Conservation (phyloP, 2,113 vertebrate genomes). For the Eptatretus burgeri region DNA sequence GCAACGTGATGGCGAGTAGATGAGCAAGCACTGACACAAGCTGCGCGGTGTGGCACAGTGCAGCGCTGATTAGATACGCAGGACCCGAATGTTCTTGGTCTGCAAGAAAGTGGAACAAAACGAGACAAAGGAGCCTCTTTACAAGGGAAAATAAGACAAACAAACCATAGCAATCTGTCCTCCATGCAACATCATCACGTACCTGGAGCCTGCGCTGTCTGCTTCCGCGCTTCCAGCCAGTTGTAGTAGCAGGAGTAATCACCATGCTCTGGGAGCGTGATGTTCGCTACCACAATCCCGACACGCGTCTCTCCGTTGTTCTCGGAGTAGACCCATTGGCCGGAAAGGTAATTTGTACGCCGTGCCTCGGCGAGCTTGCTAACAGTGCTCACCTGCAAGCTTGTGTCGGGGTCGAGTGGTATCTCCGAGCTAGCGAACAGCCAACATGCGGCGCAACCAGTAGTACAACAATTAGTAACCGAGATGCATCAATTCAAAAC, state of each 20-base stretch:
- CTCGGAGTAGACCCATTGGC: conserved; percentile 85
- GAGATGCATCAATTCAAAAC: too few species aligned
- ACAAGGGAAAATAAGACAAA: too few species aligned
- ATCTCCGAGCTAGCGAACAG: background rate
- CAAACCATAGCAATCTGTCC: too few species aligned
- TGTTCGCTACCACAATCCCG: conserved; percentile 51
- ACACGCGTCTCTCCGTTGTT: conserved; percentile 91
- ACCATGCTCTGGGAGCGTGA: conserved; percentile 59
- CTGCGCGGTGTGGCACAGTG: conserved; percentile 71
- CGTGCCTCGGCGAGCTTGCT: conserved; percentile 74
- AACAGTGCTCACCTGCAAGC: conserved; percentile 77
- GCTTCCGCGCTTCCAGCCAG: conserved; percentile 51
- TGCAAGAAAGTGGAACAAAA: conserved; percentile 12
- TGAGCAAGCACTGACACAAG: conserved; percentile 64
- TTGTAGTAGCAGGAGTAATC: conserved; percentile 85
- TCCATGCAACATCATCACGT: conserved; percentile 2
- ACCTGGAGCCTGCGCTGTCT: conserved; percentile 60
- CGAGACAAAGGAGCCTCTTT: too few species aligned
- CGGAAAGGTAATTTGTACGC: conserved; percentile 71
- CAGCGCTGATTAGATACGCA: conserved; percentile 72
- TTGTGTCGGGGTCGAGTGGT: conserved; percentile 17
- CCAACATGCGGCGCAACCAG: background rate
- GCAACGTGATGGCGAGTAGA: conserved; percentile 67
- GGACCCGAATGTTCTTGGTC: conserved; percentile 78
- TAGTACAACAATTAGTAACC: too few species aligned